phyloP scores from a whole-genome alignment of 2,113 vertebrate species.

The Pluvialis apricaria region DNA sequence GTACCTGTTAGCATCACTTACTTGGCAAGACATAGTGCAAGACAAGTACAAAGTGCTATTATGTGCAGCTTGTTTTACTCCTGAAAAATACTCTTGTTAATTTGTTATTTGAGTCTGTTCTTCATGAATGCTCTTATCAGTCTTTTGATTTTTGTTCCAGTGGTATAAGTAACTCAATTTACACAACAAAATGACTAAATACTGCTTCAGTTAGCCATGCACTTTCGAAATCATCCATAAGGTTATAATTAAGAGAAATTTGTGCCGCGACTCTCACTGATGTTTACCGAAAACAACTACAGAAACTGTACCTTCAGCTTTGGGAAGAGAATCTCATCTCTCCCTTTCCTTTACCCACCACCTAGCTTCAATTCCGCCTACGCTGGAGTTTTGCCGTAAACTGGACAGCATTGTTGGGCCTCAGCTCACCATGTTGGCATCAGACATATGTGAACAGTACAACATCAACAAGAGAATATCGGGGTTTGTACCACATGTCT shows the following conservation, averaged over 20 bases:
- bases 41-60: background rate
- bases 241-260: background rate
- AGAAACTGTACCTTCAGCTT: background rate
- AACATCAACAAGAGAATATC: slow-evolving; percentile 93
- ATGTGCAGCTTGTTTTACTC: background rate
- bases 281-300: background rate
- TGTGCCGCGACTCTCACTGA: background rate
- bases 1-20: slow-evolving; percentile 40
- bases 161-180: background rate
- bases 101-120: background rate
- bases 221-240: background rate
- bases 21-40: background rate
- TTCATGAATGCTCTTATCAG: background rate
- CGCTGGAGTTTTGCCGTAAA: slow-evolving; percentile 90
- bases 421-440: slow-evolving; percentile 94
- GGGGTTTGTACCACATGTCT: slow-evolving; percentile 78
- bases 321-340: background rate
- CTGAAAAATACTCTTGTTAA: background rate
- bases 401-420: slow-evolving; percentile 93
- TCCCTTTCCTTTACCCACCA: background rate
- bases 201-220: background rate
- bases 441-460: slow-evolving; percentile 98
- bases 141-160: background rate
- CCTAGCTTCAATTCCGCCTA: slow-evolving; percentile 84
- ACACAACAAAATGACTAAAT: background rate